Evolutionary conservation across 1,140 invertebrate species (phyloP).

Genomic region (Bombus superbus): DNA sequence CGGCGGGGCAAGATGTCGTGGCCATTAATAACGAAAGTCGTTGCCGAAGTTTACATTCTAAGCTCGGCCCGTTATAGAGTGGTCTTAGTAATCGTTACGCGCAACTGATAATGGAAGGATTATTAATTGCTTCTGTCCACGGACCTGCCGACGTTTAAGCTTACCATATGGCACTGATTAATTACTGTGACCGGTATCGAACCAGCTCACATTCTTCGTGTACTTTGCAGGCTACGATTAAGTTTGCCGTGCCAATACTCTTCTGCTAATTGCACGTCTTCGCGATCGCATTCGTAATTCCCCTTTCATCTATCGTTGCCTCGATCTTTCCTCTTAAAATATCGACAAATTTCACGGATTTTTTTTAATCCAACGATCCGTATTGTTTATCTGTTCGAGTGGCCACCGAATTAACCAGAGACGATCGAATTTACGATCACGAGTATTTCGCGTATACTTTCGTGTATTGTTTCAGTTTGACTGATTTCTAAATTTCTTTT

Average conservation of each 20-base stretch:
- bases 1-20: conserved; percentile 10
- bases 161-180: conserved; percentile 71
- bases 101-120: conserved; percentile 68
- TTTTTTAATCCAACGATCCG: not conserved
- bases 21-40: conserved; percentile 49
- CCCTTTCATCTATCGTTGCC: conserved; percentile 47
- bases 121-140: conserved; percentile 67
- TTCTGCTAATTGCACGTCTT: conserved; percentile 59
- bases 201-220: conserved; percentile 55
- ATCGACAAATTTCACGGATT: not conserved
- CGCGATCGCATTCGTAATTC: conserved; percentile 9
- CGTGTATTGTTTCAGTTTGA: no score
- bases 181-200: conserved; percentile 62
- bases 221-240: conserved; percentile 63
- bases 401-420: no score
- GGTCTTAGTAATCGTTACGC: conserved; percentile 64
- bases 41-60: conserved; percentile 46
- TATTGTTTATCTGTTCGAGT: no score
- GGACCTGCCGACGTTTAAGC: conserved; percentile 59
- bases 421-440: no score
- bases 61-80: conserved; percentile 38
- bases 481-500: no score
- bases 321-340: conserved; percentile 2
- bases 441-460: no score
- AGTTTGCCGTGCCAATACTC: conserved; percentile 61